Base-by-base conservation (phyloP, 1,140 invertebrate genomes). In the Macrotrachela quadricornifera region DNA sequence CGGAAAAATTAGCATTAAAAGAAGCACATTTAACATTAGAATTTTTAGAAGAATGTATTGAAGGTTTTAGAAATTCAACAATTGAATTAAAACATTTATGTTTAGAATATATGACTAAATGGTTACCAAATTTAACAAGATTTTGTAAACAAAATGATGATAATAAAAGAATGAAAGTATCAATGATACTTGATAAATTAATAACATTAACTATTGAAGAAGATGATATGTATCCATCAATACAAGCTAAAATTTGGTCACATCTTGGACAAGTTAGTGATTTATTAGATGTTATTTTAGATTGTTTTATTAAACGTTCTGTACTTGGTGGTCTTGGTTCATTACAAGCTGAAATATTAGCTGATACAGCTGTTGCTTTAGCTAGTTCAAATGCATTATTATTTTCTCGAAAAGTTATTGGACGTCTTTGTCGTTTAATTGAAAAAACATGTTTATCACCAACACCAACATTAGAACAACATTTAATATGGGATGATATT, bases 211-310 rank as follows among this genome's bases (percentile, higher is more conserved):
- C 88, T 0, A 91, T 95, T 47, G 85, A 95, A 69, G 90, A 96
- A 70, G 85, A 85, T 6, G 83, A 94, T 65, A 96, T 96, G 88
- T 95, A 94, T 72, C 90, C 90, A 0, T 94, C 87, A 1, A 90
- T 96, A 54, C 88, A 95, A 72, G 87, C 90, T 1, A 95, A 95
- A 73, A 94, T 96, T 56, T 96, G 90, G 90, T 88, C 87, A 37
- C 90, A 87, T 14, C 85, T 96, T 58, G 90, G 90, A 0, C 78
- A 84, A 60, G 81, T 96, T 50, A 83, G 85, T 0, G 90, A 96
- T 62, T 72, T 96, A 0, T 84, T 96, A 21, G 90, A 96, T 64
- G 88, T 90, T 75, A 86, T 94, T 10, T 69, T 96, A 6, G 90
- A 96, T 64, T 88, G 85, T 67, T 95, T 96, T 63, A 82, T 95